Base-by-base conservation (phyloP, 2,888 invertebrate genomes). In the Amphipyra tragopoginis region DNA sequence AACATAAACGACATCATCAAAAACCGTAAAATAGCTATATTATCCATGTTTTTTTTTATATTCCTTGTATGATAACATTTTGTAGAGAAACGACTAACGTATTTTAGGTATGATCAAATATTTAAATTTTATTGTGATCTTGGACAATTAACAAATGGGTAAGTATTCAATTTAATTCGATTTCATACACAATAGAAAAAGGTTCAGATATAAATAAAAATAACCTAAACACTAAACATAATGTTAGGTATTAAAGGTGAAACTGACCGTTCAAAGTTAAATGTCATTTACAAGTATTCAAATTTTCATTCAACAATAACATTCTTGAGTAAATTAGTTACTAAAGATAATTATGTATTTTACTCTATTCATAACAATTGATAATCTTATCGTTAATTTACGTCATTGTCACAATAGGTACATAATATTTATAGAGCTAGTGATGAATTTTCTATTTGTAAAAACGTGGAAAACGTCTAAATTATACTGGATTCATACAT, bases 351-450 rank as follows among this genome's bases (percentile, higher is more conserved):
- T 52, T 34, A 38, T 15, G 26, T 57, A 14, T 50, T 63, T 45
- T 3, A 33, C 42, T 50, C 7, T 63, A 56, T 64, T 64, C 50
- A 15, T 33, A 54, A 53, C 14, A 43, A 58, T 40, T 47, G 53
- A n/a, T 64, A 64, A 63, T 50, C 36, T 57, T 53, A 53, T 57
- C 45, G 15, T 43, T 57, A 49, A 45, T 53, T 63, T 49, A 45
- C 34, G 21, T 64, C 39, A 48, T 50, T 40, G 2, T 53, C 39
- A 53, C 42, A 68, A 33, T 45, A 8, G 6, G 21, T 38, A 38
- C 14, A 29, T 49, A 40, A 34, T 39, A 21, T 2, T 21, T n/a
- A 26, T 52, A 49, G n/a, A 52, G 34, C 14, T 33, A 43, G n/a
- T 47, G 15, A 48, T 38, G 42, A 34, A 65, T 58, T 43, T 58